phyloP scores from a whole-genome alignment of 2,113 vertebrate genomes.

The Varanus komodoensis region DNA sequence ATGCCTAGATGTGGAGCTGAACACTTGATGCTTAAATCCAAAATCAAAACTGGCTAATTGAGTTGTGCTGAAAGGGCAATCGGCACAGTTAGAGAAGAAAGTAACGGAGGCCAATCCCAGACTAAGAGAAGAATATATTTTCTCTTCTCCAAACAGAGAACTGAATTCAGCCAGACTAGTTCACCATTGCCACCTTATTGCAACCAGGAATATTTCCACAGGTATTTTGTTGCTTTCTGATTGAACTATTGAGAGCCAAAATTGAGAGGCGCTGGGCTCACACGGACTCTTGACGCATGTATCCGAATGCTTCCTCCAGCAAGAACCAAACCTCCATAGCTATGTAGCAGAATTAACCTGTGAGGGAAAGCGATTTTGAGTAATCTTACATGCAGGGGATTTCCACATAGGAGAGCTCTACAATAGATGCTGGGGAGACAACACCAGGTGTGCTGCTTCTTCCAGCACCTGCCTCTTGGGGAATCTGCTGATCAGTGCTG shows the following conservation, averaged over 20 bases:
- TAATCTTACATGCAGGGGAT: not conserved
- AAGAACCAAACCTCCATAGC: not conserved
- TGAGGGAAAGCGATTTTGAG: not conserved
- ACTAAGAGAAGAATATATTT: too few relatives aligned
- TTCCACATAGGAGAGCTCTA: not conserved
- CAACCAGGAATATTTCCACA: not conserved
- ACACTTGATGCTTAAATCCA: not conserved
- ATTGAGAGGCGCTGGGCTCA: not conserved
- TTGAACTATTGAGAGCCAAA: not conserved
- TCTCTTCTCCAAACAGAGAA: not conserved
- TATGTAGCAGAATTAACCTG: not conserved
- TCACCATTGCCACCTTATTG: not conserved
- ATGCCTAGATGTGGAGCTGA: not conserved
- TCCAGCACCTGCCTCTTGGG: not conserved
- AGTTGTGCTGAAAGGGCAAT: not conserved
- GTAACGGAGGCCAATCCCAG: not conserved
- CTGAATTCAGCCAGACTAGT: not conserved
- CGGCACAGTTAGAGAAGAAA: not conserved
- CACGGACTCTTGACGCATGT: not conserved
- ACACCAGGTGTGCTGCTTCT: not conserved
- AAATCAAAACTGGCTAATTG: not conserved
- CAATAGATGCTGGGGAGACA: not conserved
- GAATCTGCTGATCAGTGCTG: too few relatives aligned
- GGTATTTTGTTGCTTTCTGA: not conserved
- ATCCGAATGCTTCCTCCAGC: not conserved